Conservation (phyloP, 2,888 invertebrate genomes). For the Drosophila barbarae region DNA sequence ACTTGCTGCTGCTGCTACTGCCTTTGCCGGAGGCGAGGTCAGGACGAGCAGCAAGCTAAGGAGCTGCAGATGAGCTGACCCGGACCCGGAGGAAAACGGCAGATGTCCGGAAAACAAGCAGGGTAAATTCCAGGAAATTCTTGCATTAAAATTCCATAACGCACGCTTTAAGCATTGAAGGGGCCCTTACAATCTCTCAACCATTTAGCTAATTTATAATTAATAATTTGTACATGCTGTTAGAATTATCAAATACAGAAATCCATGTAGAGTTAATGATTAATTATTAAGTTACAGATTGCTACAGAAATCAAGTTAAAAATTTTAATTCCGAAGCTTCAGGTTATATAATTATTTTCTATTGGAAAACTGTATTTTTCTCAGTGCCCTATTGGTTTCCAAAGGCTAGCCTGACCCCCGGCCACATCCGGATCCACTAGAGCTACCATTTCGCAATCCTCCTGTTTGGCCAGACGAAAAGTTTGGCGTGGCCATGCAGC, state of each 20-base stretch:
- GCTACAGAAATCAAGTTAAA: not conserved
- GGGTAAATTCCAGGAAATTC: not conserved
- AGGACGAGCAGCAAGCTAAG: not conserved
- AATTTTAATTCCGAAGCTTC: not conserved
- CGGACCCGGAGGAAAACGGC: slow-evolving; percentile 7
- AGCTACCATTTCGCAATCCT: slow-evolving; percentile 19
- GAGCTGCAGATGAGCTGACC: slow-evolving; percentile 26
- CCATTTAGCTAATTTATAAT: too few relatives aligned
- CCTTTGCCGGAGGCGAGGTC: slow-evolving; percentile 36
- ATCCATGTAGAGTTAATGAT: too few relatives aligned
- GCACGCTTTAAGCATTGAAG: not conserved
- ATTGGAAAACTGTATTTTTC: slow-evolving; percentile 3
- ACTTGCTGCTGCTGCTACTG: slow-evolving; percentile 38
- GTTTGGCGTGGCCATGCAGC: slow-evolving; percentile 49
- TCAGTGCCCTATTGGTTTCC: slow-evolving; percentile 15
- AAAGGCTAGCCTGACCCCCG: slow-evolving; percentile 21
- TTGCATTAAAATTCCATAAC: not conserved
- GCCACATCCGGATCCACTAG: slow-evolving; percentile 39
- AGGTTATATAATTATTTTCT: not conserved
- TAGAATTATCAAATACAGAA: too few relatives aligned
- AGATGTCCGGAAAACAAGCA: slow-evolving; percentile 1
- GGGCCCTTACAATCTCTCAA: not conserved
- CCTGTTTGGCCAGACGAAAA: slow-evolving; percentile 37
- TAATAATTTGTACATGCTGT: not conserved
- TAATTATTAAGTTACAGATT: too few relatives aligned